Evolutionary conservation across 2,888 invertebrate genomes (phyloP).

Genomic region (Frankliniella intonsa): DNA sequence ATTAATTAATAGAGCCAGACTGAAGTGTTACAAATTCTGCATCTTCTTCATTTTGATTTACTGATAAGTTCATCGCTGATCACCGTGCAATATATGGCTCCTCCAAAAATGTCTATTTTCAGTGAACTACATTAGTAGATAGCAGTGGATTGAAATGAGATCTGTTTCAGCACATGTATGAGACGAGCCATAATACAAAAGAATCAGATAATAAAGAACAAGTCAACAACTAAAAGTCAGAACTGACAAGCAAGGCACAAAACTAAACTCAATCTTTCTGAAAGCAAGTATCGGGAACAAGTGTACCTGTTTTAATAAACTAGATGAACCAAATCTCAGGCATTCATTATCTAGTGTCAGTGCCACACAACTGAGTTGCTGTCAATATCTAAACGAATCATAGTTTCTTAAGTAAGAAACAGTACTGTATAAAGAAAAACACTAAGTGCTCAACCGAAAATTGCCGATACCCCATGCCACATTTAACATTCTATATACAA

Average conservation of each 20-base stretch:
- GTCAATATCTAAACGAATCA: neutral
- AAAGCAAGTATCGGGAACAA: neutral
- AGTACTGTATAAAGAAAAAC: too few relatives aligned
- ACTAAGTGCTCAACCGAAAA: conserved; percentile 18
- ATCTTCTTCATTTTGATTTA: neutral
- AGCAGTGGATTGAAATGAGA: conserved; percentile 20
- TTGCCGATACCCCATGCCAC: conserved; percentile 15
- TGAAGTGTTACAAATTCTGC: neutral
- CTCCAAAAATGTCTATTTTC: conserved; percentile 9
- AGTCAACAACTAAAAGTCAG: neutral
- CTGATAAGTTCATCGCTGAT: neutral
- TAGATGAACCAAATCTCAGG: neutral
- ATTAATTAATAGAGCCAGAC: neutral
- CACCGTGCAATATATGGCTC: conserved; percentile 1
- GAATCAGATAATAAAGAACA: neutral
- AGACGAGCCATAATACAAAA: neutral
- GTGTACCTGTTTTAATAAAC: neutral
- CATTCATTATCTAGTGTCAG: neutral
- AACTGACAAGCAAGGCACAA: neutral
- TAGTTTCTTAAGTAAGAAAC: neutral
- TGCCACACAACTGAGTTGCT: neutral
- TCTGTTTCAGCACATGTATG: neutral
- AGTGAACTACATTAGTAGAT: conserved; percentile 2
- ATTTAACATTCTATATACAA: neutral
- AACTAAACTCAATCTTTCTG: neutral